Evolutionary conservation across 2,888 invertebrate species (phyloP), one percentile per base, ranked within the genome.

Genomic region (Leucophora obtusa): DNA sequence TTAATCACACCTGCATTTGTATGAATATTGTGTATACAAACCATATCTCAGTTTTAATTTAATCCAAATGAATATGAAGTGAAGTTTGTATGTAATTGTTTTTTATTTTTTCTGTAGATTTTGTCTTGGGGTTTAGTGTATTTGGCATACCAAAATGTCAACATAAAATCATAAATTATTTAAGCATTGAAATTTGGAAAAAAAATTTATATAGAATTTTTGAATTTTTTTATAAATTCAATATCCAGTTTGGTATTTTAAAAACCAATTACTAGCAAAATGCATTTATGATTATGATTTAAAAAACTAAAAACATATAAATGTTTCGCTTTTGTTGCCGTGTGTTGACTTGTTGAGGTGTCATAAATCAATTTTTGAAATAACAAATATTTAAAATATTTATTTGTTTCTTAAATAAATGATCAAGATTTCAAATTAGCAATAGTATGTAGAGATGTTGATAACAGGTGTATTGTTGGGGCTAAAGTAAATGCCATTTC

Each of bases 91-190:
- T 43, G 14, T 56, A 14, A n/a, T 33, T 6, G 33, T 18, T 21
- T 33, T 15, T 21, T 28, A n/a, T 28, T 21, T 47, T 47, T 58
- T 35, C 50, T 58, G 53, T 47, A 65, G 66, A 21, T 28, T 28
- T 60, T 65, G 73, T 70, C 79, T 51, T 28, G 6, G 7, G n/a
- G 51, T 59, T 66, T 73, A 11, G 38, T 62, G 21, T 51, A 71
- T 72, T 80, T 76, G 68, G 80, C 80, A 81, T 81, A 77, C 81
- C 81, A 73, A 81, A 73, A 77, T 81, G 81, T 81, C 76, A 77
- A 81, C 72, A 70, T 59, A 65, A 51, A 69, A 73, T 81, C 81
- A 81, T 81, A 81, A 81, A 81, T 81, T 73, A 81, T 33, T 65
- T 59, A 21, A 60, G 53, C 53, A 76, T 74, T 74, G 21, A 56